phyloP scores from a whole-genome alignment of 2,113 vertebrate genomes.

The Scophthalmus maximus region DNA sequence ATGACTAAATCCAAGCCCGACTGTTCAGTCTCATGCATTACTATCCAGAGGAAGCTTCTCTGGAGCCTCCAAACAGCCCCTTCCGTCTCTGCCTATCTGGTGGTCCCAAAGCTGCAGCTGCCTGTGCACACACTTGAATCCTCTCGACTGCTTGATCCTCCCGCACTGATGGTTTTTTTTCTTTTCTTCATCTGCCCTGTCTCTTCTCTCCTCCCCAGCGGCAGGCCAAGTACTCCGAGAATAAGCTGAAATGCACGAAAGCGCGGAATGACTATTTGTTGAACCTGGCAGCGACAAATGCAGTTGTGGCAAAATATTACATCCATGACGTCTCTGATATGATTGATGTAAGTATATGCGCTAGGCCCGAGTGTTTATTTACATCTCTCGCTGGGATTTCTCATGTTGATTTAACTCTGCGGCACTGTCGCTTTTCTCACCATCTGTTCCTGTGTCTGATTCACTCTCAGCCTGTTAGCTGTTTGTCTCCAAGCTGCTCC shows the following conservation, averaged over 20 bases:
- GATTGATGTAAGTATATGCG: slow-evolving; percentile 92
- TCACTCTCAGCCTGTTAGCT: slow-evolving; percentile 52
- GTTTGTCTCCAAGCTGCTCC: slow-evolving; percentile 67
- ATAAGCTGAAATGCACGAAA: slow-evolving; percentile 99
- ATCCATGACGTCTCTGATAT: slow-evolving; percentile 98
- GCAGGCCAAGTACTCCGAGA: slow-evolving; percentile 98
- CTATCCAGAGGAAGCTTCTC: slow-evolving; percentile 33
- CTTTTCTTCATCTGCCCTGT: slow-evolving; percentile 31
- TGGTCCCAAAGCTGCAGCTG: slow-evolving; percentile 27
- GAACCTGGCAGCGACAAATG: slow-evolving; percentile 95
- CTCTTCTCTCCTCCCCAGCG: slow-evolving; percentile 83
- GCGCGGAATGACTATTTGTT: slow-evolving; percentile 97
- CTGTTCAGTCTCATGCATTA: slow-evolving; percentile 19
- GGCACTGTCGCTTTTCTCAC: slow-evolving; percentile 57
- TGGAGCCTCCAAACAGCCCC: slow-evolving; percentile 11
- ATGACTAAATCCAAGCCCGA: slow-evolving; percentile 22
- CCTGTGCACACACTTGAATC: slow-evolving; percentile 29
- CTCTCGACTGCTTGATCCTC: slow-evolving; percentile 17
- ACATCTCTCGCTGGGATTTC: slow-evolving; percentile 60
- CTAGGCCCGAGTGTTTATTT: slow-evolving; percentile 64
- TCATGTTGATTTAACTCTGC: slow-evolving; percentile 65
- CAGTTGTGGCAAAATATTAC: slow-evolving; percentile 97
- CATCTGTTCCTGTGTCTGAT: slow-evolving; percentile 70
- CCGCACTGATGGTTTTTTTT: slow-evolving; percentile 36
- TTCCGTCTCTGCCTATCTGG: slow-evolving; percentile 22